Conservation (phyloP, 92 coral and sea anemone species). For the Meandrina meandrites region DNA sequence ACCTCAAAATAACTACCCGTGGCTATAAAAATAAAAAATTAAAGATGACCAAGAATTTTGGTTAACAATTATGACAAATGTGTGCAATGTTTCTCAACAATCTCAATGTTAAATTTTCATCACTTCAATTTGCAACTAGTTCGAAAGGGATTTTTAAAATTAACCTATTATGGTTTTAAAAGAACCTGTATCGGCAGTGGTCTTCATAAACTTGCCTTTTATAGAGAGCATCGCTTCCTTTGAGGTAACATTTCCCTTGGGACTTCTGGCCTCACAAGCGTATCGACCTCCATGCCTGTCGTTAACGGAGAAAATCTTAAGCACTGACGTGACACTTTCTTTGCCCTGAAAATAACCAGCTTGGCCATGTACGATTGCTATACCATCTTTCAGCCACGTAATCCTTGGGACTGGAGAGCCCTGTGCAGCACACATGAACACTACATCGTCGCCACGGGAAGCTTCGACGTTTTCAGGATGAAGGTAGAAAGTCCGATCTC, state of each 20-base stretch:
- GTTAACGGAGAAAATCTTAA: slow-evolving; percentile 15
- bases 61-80: too few relatives aligned
- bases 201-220: neutral
- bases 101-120: too few relatives aligned
- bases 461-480: slow-evolving; percentile 23
- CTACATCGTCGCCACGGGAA: slow-evolving; percentile 28
- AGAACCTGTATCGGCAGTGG: too few relatives aligned
- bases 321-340: slow-evolving; percentile 8
- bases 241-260: slow-evolving; percentile 12
- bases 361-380: neutral
- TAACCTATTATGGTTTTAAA: too few relatives aligned
- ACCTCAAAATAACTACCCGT: too few relatives aligned
- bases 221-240: slow-evolving; percentile 9
- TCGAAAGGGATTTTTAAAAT: too few relatives aligned
- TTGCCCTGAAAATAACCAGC: neutral
- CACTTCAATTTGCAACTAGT: too few relatives aligned
- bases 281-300: slow-evolving; percentile 21
- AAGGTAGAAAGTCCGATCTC: neutral
- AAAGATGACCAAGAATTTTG: too few relatives aligned
- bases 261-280: slow-evolving; percentile 14
- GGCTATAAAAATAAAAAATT: too few relatives aligned
- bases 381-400: slow-evolving; percentile 53
- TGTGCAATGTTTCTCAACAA: too few relatives aligned
- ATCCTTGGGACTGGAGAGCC: slow-evolving; percentile 48
- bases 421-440: slow-evolving; percentile 36